Evolutionary conservation across 2,888 invertebrate species (phyloP).

Genomic region (Drosophila subquinaria): DNA sequence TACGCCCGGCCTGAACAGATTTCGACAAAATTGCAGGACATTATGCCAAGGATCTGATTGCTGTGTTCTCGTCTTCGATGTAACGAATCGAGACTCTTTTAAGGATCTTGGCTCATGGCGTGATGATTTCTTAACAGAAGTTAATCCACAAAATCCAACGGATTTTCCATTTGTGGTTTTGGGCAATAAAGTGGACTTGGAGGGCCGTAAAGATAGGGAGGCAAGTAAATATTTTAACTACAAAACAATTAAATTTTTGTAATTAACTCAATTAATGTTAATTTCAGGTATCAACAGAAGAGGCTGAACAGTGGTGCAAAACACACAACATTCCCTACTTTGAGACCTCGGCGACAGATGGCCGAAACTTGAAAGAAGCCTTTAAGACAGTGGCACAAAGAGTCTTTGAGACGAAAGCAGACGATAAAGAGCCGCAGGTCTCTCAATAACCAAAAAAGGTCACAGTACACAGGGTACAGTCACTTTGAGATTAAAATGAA

Average conservation of each 20-base stretch:
- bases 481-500: too few relatives aligned
- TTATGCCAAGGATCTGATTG: conserved; percentile 99
- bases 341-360: conserved; percentile 1
- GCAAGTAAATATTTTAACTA: conserved; percentile 83
- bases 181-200: conserved; percentile 46
- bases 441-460: too few relatives aligned
- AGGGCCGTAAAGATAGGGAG: conserved; percentile 88
- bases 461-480: too few relatives aligned
- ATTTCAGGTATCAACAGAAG: not conserved
- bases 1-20: conserved; percentile 99
- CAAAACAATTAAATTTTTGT: too few relatives aligned
- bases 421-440: too few relatives aligned
- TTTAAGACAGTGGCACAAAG: not conserved
- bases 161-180: conserved; percentile 99
- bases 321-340: not conserved
- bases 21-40: conserved; percentile 98
- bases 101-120: conserved; percentile 99
- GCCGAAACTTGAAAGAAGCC: not conserved
- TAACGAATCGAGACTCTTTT: conserved; percentile 93
- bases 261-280: not conserved
- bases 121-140: conserved; percentile 98
- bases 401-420: too few relatives aligned
- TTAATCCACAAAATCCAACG: conserved; percentile 98
- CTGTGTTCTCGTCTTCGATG: conserved; percentile 91
- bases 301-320: conserved; percentile 90